Evolutionary conservation across 1,140 invertebrate species (phyloP), one percentile per base, ranked within the genome.

Genomic region (Anadara kagoshimensis): DNA sequence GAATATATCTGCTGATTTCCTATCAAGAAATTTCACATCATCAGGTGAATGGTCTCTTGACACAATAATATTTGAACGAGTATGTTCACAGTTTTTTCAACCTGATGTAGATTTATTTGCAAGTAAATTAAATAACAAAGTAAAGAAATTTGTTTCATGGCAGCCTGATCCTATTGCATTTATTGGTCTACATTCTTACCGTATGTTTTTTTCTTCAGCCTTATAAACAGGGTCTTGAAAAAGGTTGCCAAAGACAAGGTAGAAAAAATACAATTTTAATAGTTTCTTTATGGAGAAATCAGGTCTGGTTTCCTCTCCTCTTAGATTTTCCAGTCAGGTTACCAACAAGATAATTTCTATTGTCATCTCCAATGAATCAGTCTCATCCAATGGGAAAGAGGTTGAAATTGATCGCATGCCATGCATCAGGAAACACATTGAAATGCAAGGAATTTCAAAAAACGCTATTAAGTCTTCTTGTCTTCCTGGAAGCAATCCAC

Each of bases 31-130:
- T 18, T 75, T 75, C 41, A 18, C 11, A n/a, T 65, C 62, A 41
- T 54, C 44, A 22, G 29, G n/a, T 43, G 65, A 75, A 56, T 72
- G 64, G 68, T 49, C 45, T 36, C 51, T 75, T 41, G 73, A 72
- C 16, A 22, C 18, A 18, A 41, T 63, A 1, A 72, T 78, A 45
- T 73, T 78, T 72, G 7, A 22, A 22, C 47, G 57, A 22, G 36
- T 72, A 18, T 66, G 45, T 59, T 24, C 20, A 36, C 44, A 66
- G 8, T 45, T 69, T 49, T 65, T 70, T 64, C 3, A n/a, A 1
- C 72, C 66, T 36, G 45, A 75, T 61, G 62, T 72, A 44, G 59
- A 78, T 69, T 75, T 75, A n/a, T n/a, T n/a, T n/a, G 69, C 67
- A 47, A 67, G 62, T 20, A 69, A 56, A 56, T 16, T 72, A n/a